Base-by-base conservation (phyloP, 2,797 vertebrate genomes). In the Sebastes trivittatus region DNA sequence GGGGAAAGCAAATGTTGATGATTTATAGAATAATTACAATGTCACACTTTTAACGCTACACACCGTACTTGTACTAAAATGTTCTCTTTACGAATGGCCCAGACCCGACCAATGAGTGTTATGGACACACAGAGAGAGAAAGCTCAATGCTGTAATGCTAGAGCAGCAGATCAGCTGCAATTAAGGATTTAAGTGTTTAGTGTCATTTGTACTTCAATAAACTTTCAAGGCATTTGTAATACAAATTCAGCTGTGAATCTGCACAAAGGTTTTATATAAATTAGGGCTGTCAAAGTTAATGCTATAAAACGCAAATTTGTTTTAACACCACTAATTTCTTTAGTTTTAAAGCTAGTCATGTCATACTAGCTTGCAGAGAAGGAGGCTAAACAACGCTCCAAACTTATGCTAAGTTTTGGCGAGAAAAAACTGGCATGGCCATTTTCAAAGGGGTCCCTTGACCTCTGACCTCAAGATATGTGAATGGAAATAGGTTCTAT, bases 31-130 rank as follows among this genome's bases (percentile, higher is more conserved):
- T 36, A 25, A 69, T 36, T 30, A 59, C 27, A 60, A 25, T 7
- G 18, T 30, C 32, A 42, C 11, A 42, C 22, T 78, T 80, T 54
- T 9, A 67, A 49, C 3, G 6, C 27, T 49, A 54, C 18, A 58
- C 14, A 34, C 2, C 0, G 2, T 46, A 65, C 79, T 80, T 78
- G 52, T 38, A 49, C 22, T 36, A 14, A 56, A 76, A 56, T 36
- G 25, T 61, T 75, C 4, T 27, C 6, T 60, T 72, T 77, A 70
- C 11, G 36, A 81, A 62, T 64, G 29, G 20, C 63, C 72, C 23
- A 56, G 56, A 82, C 22, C 32, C 8, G 63, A 73, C 29, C 22
- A 76, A 27, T 77, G 59, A 77, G 34, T 75, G 30, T 66, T 49
- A 75, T n/a, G 30, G 11, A 75, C 23, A 46, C 13, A 72, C 29